Conservation (phyloP, 2,797 vertebrate species). For the Carduelis carduelis region DNA sequence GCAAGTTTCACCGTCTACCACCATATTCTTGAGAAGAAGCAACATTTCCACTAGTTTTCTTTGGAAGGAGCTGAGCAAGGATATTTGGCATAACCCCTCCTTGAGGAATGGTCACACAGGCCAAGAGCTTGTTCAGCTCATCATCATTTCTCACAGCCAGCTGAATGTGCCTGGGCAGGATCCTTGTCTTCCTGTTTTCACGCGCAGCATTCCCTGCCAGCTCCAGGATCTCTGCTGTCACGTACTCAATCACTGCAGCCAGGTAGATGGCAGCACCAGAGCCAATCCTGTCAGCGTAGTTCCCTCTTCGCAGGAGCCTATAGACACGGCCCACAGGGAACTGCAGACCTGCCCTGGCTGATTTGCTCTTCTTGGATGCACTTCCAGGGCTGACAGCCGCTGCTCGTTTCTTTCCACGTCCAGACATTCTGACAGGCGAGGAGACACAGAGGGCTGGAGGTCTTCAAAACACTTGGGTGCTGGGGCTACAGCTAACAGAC, state of each 20-base stretch:
- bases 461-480: accelerated
- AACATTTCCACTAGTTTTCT: conserved; percentile 59
- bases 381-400: neutral
- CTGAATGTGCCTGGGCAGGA: conserved; percentile 79
- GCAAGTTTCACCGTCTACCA: neutral
- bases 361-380: neutral
- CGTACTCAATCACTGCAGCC: conserved; percentile 77
- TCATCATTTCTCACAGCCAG: conserved; percentile 80
- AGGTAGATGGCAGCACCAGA: conserved; percentile 74
- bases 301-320: conserved; percentile 70
- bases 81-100: conserved; percentile 81
- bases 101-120: conserved; percentile 74
- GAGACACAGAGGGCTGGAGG: neutral
- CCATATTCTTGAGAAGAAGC: conserved; percentile 60
- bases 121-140: conserved; percentile 74
- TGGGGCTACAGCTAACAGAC: neutral
- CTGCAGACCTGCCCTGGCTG: conserved; percentile 71
- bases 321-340: conserved; percentile 79
- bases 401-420: conserved; percentile 72
- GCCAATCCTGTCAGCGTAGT: conserved; percentile 66
- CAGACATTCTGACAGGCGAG: conserved; percentile 72
- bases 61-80: conserved; percentile 73
- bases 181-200: conserved; percentile 76
- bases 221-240: conserved; percentile 82
- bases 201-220: conserved; percentile 73